Evolutionary conservation across 2,888 invertebrate species (phyloP).

Genomic region (Nomada flava): DNA sequence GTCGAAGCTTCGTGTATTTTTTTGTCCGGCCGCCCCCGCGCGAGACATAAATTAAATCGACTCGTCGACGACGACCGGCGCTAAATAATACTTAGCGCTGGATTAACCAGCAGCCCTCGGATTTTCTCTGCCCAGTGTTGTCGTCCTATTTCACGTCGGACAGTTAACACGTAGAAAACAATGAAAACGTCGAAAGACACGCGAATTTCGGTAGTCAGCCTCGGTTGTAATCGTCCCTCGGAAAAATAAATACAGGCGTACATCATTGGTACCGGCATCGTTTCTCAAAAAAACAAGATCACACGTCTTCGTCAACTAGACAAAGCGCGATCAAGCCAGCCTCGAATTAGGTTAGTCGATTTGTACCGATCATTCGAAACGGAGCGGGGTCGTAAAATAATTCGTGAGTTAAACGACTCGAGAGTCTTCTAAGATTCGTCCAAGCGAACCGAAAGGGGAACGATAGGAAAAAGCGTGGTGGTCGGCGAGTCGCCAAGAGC

Average conservation of each 20-base stretch:
- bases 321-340: background rate
- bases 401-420: slow-evolving; percentile 2
- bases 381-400: background rate
- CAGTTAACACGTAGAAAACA: slow-evolving; percentile 41
- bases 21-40: slow-evolving; percentile 58
- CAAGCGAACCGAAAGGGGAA: background rate
- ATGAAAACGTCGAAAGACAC: slow-evolving; percentile 30
- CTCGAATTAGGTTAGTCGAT: background rate
- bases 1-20: slow-evolving; percentile 68
- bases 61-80: slow-evolving; percentile 74
- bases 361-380: slow-evolving; percentile 5
- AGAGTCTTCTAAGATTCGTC: background rate
- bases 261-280: background rate
- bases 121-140: slow-evolving; percentile 35
- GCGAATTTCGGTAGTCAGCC: slow-evolving; percentile 24
- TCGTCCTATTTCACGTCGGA: slow-evolving; percentile 63
- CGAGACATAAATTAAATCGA: slow-evolving; percentile 78
- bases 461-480: background rate
- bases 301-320: background rate
- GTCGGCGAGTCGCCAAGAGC: background rate
- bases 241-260: slow-evolving; percentile 28
- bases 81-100: slow-evolving; percentile 78
- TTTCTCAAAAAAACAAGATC: background rate
- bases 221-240: slow-evolving; percentile 8
- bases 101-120: slow-evolving; percentile 74